These are phyloP conservation scores for Protophormia terraenovae DNA, from an alignment of 2,888 invertebrate species.

Conservation along the genomic window DNA sequence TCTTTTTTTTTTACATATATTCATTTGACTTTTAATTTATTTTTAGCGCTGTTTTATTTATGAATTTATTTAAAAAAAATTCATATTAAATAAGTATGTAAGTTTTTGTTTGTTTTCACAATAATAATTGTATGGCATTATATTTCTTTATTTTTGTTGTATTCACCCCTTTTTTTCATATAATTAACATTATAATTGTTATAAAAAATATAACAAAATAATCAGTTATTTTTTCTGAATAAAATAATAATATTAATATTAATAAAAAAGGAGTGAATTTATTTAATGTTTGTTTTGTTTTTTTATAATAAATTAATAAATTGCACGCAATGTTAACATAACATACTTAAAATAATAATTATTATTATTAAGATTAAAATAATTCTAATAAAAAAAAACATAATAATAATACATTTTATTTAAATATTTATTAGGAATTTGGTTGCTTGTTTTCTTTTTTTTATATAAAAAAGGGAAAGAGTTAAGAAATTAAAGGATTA, in stretches of 20 bases:
- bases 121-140: constrained; percentile 51
- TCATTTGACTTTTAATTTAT: constrained; percentile 2
- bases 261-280: constrained; percentile 48
- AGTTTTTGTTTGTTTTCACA: constrained; percentile 22
- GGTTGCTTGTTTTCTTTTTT: constrained; percentile 21
- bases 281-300: constrained; percentile 25
- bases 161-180: too few relatives aligned
- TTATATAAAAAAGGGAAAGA: background rate
- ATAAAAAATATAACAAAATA: background rate
- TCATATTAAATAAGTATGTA: too few relatives aligned
- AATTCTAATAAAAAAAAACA: background rate
- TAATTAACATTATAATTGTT: background rate
- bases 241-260: constrained; percentile 20
- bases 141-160: background rate
- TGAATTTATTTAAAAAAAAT: constrained; percentile 51
- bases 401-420: constrained; percentile 46
- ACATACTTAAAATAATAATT: constrained; percentile 48
- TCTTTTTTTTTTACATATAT: constrained; percentile 48
- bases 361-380: constrained; percentile 11
- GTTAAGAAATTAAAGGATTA: background rate
- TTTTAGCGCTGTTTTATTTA: constrained; percentile 8
- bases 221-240: constrained; percentile 17
- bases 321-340: constrained; percentile 69
- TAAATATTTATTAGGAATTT: constrained; percentile 44
- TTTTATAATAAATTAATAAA: constrained; percentile 66